Evolutionary conservation across 2,888 invertebrate genomes (phyloP), one percentile per base, ranked within the genome.

Genomic region (Incurvaria masculella): DNA sequence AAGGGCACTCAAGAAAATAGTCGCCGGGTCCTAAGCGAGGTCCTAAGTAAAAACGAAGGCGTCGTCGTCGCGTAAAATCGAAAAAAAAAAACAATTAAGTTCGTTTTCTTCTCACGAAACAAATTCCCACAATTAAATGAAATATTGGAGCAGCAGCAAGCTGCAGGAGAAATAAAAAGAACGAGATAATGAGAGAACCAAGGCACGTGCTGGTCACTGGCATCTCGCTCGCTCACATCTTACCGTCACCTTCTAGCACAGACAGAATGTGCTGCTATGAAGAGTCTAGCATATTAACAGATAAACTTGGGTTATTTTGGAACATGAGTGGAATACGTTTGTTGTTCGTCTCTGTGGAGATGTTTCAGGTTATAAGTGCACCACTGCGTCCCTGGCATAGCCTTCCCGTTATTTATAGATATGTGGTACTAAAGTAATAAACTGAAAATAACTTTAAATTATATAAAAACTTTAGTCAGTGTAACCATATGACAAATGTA

Each of bases 131-230:
- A 67, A 66, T 61, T 64, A 67, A 66, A 64, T 60, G 64, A 66
- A 64, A 64, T 72, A 73, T 66, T 59, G 64, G 71, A 69, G 68
- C 61, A 60, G 61, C 72, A 72, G 70, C 65, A 61, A 33, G 62
- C 60, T 63, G 61, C 64, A 69, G 65, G 69, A 72, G 69, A 61
- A 63, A n/a, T n/a, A n/a, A 68, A 70, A 68, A 69, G 64, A 64
- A 72, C 62, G 61, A n/a, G n/a, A 69, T 66, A 66, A 70, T 65
- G 68, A 69, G 68, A 72, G 65, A 68, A 33, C 33, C 33, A 33
- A 68, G 68, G 70, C 76, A 76, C 76, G 76, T 76, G 76, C 72
- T 72, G 60, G 55, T 66, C 59, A 45, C 48, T 10, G 4, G 56
- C 51, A 41, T 69, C 68, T 57, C 63, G 51, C 58, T 72, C 62